These are phyloP conservation scores for Phocoena sinus DNA, from an alignment of 2,113 vertebrate genomes.

Conservation along the genomic window DNA sequence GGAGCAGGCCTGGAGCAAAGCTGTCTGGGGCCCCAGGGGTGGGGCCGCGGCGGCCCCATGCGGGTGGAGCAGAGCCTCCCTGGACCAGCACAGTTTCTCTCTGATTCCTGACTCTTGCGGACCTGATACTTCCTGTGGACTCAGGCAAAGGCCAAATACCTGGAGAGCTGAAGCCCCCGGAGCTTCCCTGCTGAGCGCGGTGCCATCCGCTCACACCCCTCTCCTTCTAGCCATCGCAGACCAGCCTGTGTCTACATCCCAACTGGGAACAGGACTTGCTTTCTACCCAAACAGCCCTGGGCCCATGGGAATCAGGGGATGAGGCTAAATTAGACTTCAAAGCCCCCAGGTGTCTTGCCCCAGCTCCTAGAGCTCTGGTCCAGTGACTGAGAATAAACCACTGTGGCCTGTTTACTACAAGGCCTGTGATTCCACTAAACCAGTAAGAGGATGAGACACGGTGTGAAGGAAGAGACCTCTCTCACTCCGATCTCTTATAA, in stretches of 20 bases:
- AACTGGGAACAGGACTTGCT: not conserved
- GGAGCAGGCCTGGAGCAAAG: not conserved
- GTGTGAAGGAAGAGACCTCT: not conserved
- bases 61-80: not conserved
- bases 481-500: not conserved
- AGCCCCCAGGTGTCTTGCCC: not conserved
- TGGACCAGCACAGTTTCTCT: rapidly evolving
- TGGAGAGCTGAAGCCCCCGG: not conserved
- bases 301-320: not conserved
- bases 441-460: not conserved
- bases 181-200: not conserved
- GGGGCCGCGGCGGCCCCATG: too few relatives aligned
- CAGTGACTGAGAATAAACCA: not conserved
- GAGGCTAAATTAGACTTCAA: not conserved
- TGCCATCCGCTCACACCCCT: not conserved
- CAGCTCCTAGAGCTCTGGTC: not conserved
- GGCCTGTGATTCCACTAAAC: not conserved
- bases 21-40: too few relatives aligned
- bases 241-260: not conserved
- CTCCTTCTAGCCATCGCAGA: rapidly evolving
- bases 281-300: not conserved
- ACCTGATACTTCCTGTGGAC: not conserved
- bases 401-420: not conserved
- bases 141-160: not conserved
- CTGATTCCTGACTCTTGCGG: not conserved